A percentile compares a stretch with the other conserved stretches of the same genome.
phyloP scores from a whole-genome alignment of 2,797 vertebrate genomes.

The Oophaga sylvatica region DNA sequence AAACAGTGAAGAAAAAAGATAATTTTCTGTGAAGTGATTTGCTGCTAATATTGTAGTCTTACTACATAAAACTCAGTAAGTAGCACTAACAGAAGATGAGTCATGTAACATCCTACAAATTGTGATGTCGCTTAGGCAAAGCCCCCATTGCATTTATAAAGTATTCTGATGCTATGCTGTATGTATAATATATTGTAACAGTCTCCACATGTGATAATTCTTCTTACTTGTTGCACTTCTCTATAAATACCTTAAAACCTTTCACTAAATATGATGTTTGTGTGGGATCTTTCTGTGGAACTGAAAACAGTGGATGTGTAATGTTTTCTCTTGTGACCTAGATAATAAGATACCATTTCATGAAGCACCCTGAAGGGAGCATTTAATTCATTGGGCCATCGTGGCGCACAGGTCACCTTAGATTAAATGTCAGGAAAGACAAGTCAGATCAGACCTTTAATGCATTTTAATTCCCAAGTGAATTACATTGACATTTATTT shows the following conservation, averaged over 20 bases:
- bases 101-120: slow-evolving; percentile 20
- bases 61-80: slow-evolving; percentile 16
- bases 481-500: slow-evolving; percentile 25
- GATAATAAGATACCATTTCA: slow-evolving; percentile 22
- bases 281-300: not conserved
- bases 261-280: not conserved
- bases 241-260: no score
- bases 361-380: not conserved
- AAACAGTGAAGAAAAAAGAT: not conserved
- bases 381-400: slow-evolving; percentile 8
- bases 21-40: slow-evolving; percentile 24
- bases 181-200: not conserved
- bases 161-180: not conserved
- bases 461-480: slow-evolving; percentile 4
- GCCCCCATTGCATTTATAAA: slow-evolving; percentile 1
- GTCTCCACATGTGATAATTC: not conserved
- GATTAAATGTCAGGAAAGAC: slow-evolving; percentile 13
- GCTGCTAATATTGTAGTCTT: not conserved
- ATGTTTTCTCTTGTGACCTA: slow-evolving; percentile 25
- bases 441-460: slow-evolving; percentile 13
- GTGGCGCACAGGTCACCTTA: slow-evolving; percentile 34
- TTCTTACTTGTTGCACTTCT: not conserved
- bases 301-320: not conserved
- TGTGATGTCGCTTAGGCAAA: not conserved
- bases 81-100: not conserved